phyloP scores from a whole-genome alignment of 1,140 invertebrate genomes.

The Sarcophaga bullata region DNA sequence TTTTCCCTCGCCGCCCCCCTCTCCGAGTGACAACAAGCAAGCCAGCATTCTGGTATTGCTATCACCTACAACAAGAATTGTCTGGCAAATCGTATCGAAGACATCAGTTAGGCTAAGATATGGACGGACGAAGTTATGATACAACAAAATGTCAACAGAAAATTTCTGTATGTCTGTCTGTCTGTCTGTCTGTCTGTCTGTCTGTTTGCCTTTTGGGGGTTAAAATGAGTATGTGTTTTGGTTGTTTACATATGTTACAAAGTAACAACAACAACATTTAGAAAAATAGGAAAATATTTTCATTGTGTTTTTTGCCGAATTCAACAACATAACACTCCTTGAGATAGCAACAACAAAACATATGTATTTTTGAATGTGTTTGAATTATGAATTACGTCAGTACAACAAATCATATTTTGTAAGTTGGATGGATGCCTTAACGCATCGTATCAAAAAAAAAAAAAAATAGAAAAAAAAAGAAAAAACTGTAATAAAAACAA shows the following conservation, averaged over 20 bases:
- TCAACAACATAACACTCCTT: neutral
- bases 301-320: neutral
- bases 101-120: conserved; percentile 19
- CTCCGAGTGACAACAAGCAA: conserved; percentile 17
- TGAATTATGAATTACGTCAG: neutral
- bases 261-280: neutral
- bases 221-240: neutral
- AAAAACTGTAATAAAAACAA: neutral
- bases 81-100: neutral
- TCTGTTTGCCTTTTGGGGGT: neutral
- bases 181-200: neutral
- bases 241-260: conserved; percentile 1
- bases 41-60: too few species aligned
- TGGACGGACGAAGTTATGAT: neutral
- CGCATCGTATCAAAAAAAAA: neutral
- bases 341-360: too few species aligned
- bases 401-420: neutral
- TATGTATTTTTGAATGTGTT: neutral
- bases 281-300: too few species aligned
- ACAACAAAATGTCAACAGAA: too few species aligned
- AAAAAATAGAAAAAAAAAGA: neutral
- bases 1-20: too few species aligned
- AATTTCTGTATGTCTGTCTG: neutral
- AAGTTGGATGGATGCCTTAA: neutral
- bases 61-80: too few species aligned